Conservation (phyloP, 1,140 invertebrate genomes). For the Atopsyche davidsoni region DNA sequence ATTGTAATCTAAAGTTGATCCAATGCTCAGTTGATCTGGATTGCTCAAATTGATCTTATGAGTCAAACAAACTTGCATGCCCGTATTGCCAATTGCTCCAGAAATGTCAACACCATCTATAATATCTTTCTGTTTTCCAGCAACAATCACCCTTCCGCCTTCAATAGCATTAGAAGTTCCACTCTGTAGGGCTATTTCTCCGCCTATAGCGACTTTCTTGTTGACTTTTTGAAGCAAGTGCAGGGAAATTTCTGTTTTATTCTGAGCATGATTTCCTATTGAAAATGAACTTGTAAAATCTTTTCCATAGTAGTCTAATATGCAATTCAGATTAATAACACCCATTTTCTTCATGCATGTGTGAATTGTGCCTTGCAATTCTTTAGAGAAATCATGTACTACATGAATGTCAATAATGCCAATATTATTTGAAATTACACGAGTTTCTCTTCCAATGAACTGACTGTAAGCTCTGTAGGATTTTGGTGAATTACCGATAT, state of each 20-base stretch:
- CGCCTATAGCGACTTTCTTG: slow-evolving; percentile 14
- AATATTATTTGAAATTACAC: no score
- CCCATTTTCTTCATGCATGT: slow-evolving; percentile 18
- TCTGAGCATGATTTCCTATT: slow-evolving; percentile 5
- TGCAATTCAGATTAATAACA: slow-evolving; percentile 10
- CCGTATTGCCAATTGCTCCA: slow-evolving; percentile 17
- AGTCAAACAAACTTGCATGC: slow-evolving; percentile 21
- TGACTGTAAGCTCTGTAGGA: slow-evolving; percentile 17
- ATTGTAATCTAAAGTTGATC: slow-evolving; percentile 20
- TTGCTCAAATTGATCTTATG: slow-evolving; percentile 15
- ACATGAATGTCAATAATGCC: no score
- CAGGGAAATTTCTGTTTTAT: slow-evolving; percentile 12
- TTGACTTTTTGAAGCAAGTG: slow-evolving; percentile 24
- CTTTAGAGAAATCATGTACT: slow-evolving; percentile 13
- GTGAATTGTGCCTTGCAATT: slow-evolving; percentile 14
- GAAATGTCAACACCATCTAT: slow-evolving; percentile 7
- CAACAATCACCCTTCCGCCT: slow-evolving; percentile 11
- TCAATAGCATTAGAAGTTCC: not conserved
- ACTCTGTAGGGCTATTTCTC: slow-evolving; percentile 19
- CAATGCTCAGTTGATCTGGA: slow-evolving; percentile 18
- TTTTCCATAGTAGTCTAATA: slow-evolving; percentile 23
- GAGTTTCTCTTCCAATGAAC: slow-evolving; percentile 22
- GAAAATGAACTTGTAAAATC: slow-evolving; percentile 21
- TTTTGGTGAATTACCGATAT: no score
- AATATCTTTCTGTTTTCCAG: slow-evolving; percentile 17